Percentiles rank a stretch among this genome's conserved stretches.
Conservation (phyloP, 2,888 invertebrate genomes). For the Myopa testacea region DNA sequence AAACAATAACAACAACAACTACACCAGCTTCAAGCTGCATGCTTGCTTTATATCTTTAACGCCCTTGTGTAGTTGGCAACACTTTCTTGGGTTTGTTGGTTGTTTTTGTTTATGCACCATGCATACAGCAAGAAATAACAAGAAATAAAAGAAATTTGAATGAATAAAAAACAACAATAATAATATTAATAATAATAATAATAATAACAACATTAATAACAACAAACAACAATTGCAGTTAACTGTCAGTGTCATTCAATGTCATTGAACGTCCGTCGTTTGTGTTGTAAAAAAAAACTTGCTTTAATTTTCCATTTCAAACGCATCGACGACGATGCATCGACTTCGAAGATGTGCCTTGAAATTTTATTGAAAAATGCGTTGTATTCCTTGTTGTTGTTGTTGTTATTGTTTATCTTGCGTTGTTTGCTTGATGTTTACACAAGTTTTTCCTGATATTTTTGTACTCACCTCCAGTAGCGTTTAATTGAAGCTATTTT, state of each 20-base stretch:
- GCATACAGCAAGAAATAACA: neutral
- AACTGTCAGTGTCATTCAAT: slow-evolving; percentile 20
- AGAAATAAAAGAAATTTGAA: neutral
- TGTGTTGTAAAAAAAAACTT: slow-evolving; percentile 3
- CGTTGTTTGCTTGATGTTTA: slow-evolving; percentile 4
- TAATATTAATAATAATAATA: neutral
- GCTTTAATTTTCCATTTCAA: neutral
- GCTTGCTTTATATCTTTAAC: slow-evolving; percentile 1
- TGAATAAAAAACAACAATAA: neutral
- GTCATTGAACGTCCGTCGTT: slow-evolving; percentile 20
- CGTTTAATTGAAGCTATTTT: neutral
- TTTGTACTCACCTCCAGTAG: slow-evolving; percentile 12
- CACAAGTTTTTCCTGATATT: slow-evolving; percentile 10
- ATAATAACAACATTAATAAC: neutral
- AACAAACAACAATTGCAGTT: neutral
- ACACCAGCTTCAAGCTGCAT: neutral
- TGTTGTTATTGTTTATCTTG: neutral
- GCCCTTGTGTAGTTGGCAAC: slow-evolving; percentile 16
- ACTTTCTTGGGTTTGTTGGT: neutral
- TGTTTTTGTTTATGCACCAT: neutral
- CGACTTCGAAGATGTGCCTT: neutral
- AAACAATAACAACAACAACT: neutral
- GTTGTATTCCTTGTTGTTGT: neutral
- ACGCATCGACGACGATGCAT: neutral
- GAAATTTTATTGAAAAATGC: neutral